Conservation (phyloP, 64 coral and sea anemone species). For the Cladopsammia gracilis region DNA sequence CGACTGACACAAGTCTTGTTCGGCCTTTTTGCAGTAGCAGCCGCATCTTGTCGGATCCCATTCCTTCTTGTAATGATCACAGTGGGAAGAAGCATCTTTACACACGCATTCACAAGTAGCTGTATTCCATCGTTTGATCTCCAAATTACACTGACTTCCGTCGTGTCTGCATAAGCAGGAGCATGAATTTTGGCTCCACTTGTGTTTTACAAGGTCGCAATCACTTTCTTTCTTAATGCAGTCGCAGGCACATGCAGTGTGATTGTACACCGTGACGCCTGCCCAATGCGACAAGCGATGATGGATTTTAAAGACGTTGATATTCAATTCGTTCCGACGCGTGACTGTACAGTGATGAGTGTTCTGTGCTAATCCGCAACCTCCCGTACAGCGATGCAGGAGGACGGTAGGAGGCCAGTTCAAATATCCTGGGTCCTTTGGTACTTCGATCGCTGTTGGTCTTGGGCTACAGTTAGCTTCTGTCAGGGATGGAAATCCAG, state of each 20-base stretch:
- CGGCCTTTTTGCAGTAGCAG: background rate
- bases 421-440: background rate
- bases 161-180: conserved; percentile 8
- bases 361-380: background rate
- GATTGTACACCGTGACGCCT: conserved; percentile 28
- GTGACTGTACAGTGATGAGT: conserved; percentile 36
- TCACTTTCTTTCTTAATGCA: conserved; percentile 24
- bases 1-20: background rate
- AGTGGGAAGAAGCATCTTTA: background rate
- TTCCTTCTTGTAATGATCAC: background rate
- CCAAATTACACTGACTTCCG: background rate
- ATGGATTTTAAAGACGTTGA: background rate
- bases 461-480: background rate
- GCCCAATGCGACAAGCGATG: background rate
- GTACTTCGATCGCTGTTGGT: background rate
- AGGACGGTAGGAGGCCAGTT: background rate
- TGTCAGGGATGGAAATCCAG: no score
- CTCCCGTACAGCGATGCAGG: conserved; percentile 30
- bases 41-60: background rate
- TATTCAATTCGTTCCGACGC: background rate
- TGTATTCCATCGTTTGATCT: background rate
- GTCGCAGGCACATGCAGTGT: conserved; percentile 45
- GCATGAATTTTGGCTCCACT: background rate
- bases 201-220: conserved; percentile 28
- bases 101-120: background rate